These are phyloP conservation scores for Zaprionus taronus DNA, from an alignment of 1,140 invertebrate genomes.

Conservation along the genomic window DNA sequence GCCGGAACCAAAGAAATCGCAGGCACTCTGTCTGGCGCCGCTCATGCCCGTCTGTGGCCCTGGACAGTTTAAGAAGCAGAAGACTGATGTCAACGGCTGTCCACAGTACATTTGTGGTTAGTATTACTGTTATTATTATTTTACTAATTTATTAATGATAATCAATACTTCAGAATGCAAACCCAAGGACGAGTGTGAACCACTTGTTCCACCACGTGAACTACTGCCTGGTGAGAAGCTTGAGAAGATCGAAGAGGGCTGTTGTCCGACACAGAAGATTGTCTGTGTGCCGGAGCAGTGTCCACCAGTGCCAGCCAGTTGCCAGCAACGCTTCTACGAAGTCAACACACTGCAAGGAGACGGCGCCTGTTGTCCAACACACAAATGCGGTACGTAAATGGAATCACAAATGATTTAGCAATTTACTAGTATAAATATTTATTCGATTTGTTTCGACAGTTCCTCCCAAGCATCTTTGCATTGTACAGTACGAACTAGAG, in stretches of 20 bases:
- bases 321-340: conserved; percentile 86
- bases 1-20: conserved; percentile 84
- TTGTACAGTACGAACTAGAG: conserved; percentile 85
- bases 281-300: conserved; percentile 88
- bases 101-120: conserved; percentile 89
- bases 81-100: conserved; percentile 87
- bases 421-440: neutral
- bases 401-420: neutral
- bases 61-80: conserved; percentile 89
- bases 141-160: neutral
- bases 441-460: conserved; percentile 82
- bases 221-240: conserved; percentile 87
- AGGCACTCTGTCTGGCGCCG: conserved; percentile 86
- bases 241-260: conserved; percentile 87
- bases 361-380: conserved; percentile 88
- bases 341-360: conserved; percentile 82
- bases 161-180: conserved; percentile 87
- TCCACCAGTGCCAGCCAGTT: conserved; percentile 86
- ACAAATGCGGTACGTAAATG: conserved; percentile 87
- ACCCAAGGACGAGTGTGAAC: conserved; percentile 88
- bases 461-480: conserved; percentile 89
- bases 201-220: conserved; percentile 84
- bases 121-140: conserved; percentile 40
- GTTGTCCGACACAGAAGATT: conserved; percentile 87
- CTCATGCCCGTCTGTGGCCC: conserved; percentile 89